These are phyloP conservation scores for Sapajus apella DNA, from an alignment of 2,113 vertebrate genomes.

Conservation along the genomic window DNA sequence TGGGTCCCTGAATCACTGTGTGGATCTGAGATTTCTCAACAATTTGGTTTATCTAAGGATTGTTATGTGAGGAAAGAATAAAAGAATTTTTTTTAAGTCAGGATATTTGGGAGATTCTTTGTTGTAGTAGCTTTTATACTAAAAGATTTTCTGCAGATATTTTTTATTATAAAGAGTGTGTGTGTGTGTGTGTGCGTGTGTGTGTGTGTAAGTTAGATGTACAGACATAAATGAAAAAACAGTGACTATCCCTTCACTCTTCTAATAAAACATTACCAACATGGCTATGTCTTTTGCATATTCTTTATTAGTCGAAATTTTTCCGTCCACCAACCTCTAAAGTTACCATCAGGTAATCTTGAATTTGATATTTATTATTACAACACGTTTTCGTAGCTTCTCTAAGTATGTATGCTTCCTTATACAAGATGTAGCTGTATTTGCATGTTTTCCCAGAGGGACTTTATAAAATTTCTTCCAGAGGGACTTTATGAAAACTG, in stretches of 20 bases:
- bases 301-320: neutral
- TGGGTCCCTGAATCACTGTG: neutral
- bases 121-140: neutral
- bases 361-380: neutral
- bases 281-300: neutral
- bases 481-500: neutral
- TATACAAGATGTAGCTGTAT: neutral
- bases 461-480: neutral
- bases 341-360: neutral
- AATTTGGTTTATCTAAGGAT: neutral
- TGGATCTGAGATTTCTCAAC: neutral
- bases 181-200: accelerated
- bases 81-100: neutral
- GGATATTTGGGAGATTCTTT: neutral
- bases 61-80: neutral
- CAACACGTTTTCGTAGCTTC: neutral
- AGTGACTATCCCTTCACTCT: neutral
- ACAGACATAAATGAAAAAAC: neutral
- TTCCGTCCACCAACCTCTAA: neutral
- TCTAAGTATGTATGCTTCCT: neutral
- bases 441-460: neutral
- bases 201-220: neutral
- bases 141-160: neutral
- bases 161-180: neutral
- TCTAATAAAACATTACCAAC: neutral